phyloP scores from a whole-genome alignment of 2,113 vertebrate species.

The Syrmaticus mikado region DNA sequence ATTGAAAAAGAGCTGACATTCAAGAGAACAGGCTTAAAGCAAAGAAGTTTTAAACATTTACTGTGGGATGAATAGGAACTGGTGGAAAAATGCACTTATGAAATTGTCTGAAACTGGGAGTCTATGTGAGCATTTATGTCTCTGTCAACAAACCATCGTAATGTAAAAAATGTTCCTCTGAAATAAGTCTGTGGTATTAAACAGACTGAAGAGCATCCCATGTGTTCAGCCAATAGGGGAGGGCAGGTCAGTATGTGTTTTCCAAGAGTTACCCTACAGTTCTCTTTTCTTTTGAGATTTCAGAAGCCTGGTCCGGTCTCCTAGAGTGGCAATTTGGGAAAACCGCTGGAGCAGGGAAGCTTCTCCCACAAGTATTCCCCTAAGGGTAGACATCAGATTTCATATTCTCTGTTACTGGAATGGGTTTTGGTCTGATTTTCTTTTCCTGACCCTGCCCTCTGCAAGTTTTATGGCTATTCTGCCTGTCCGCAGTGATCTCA shows the following conservation, averaged over 20 bases:
- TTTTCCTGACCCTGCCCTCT: constrained; percentile 27
- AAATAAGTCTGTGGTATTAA: neutral
- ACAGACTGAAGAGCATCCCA: neutral
- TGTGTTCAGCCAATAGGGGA: rapidly evolving
- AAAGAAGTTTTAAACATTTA: neutral
- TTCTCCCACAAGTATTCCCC: constrained; percentile 30
- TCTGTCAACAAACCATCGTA: neutral
- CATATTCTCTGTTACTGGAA: constrained; percentile 38
- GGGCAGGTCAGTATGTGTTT: neutral
- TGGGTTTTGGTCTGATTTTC: constrained; percentile 4
- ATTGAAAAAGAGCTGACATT: neutral
- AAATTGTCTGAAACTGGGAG: neutral
- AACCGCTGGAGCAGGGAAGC: constrained; percentile 1
- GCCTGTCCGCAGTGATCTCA: constrained; percentile 56
- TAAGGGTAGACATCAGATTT: constrained; percentile 2
- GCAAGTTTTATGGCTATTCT: constrained; percentile 31
- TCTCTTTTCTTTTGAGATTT: neutral
- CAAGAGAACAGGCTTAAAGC: neutral
- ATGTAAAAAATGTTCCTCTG: neutral
- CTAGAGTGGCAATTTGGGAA: constrained; percentile 13
- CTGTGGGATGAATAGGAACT: constrained; percentile 5
- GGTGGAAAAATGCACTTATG: neutral
- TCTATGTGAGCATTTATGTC: neutral
- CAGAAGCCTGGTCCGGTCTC: neutral
- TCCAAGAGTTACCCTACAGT: neutral